phyloP scores from a whole-genome alignment of 2,888 invertebrate species.

The Lasioglossum leucozonium region DNA sequence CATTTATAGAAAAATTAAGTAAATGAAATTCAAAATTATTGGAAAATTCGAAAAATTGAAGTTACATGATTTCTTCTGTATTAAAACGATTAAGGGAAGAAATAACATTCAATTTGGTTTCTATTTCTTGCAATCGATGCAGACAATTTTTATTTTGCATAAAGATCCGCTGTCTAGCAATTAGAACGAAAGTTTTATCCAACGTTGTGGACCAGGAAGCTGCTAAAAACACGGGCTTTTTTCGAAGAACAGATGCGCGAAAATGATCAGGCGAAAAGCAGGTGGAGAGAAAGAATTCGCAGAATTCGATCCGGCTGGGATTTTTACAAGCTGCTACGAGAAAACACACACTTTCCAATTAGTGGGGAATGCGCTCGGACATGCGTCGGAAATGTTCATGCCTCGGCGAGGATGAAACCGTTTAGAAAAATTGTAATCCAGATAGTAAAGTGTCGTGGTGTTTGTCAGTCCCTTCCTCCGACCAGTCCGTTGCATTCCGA shows the following conservation, averaged over 20 bases:
- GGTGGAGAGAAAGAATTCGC: not conserved
- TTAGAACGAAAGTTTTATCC: not conserved
- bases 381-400: not conserved
- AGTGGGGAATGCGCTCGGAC: not conserved
- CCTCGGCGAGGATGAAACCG: not conserved
- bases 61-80: too few relatives aligned
- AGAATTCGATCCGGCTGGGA: not conserved
- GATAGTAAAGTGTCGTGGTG: slow-evolving; percentile 15
- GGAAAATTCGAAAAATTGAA: too few relatives aligned
- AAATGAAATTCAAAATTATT: too few relatives aligned
- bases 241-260: not conserved
- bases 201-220: not conserved
- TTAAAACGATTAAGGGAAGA: too few relatives aligned
- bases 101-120: too few relatives aligned
- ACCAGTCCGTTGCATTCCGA: not conserved
- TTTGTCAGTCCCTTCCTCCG: not conserved
- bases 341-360: slow-evolving; percentile 1
- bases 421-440: slow-evolving; percentile 7
- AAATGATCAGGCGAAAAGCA: not conserved
- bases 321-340: not conserved
- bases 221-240: not conserved
- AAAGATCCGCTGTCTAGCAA: too few relatives aligned
- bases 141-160: too few relatives aligned
- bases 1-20: too few relatives aligned
- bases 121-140: too few relatives aligned